Evolutionary conservation across 2,888 invertebrate species (phyloP), one percentile per base, ranked within the genome.

Genomic region (Pseudococcus jackbeardsleyi): DNA sequence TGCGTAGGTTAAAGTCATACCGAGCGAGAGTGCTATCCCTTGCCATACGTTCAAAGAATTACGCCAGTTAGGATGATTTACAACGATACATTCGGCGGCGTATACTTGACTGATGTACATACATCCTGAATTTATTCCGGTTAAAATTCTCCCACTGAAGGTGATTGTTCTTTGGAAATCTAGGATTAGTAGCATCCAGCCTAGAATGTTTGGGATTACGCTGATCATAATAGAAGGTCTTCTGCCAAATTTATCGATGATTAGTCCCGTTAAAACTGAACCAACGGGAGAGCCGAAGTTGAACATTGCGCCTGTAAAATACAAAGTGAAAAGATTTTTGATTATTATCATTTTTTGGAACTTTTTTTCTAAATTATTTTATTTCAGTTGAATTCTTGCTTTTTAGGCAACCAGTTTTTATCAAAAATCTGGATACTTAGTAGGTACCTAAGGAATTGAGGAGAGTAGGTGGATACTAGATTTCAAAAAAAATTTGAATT

Each of bases 41-140:
- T 42, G 46, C 77, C 87, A 87, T 42, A 77, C 77, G 54, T 26
- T 77, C 22, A 87, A 50, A 7, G 72, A 33, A 50, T 48, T 87
- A 50, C 87, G 87, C 50, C 72, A 77, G n/a, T 87, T 50, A 8
- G 72, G 39, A n/a, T 87, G 87, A 72, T 87, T 87, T n/a, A 87
- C 87, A 11, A 79, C n/a, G 33, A 87, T 87, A 48, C 72, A 87
- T 48, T 87, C 87, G 0, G 93, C 93, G 89, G 93, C 92, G 90
- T 94, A 94, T 33, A 94, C 92, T 46, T 93, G 92, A 0, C 93
- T 92, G 0, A 94, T 93, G 11, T 92, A 92, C 72, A 93, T 92
- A 4, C 93, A 92, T 88, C 94, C 94, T 64, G 89, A 89, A 17
- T 90, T 90, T 15, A 90, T n/a, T n/a, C 91, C 94, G 0, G 92